phyloP scores from a whole-genome alignment of 2,888 invertebrate genomes.

The Glyphotaelius pellucidus region DNA sequence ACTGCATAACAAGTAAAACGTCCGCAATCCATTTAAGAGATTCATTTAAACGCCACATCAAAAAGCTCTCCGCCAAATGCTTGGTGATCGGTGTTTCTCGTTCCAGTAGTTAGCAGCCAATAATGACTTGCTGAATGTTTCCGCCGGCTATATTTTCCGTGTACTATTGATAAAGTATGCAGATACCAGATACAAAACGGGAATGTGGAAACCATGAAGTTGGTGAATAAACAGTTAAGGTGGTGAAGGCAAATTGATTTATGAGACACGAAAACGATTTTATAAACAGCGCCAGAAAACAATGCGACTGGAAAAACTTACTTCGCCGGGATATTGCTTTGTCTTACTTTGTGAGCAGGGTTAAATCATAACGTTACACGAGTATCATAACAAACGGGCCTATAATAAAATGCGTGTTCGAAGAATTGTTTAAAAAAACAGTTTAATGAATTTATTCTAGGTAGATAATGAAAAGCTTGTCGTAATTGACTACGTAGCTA shows the following conservation, averaged over 20 bases:
- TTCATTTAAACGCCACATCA: neutral
- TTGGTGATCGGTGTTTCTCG: neutral
- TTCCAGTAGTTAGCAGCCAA: neutral
- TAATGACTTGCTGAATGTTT: neutral
- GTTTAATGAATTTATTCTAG: no score
- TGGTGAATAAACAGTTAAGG: conserved; percentile 24
- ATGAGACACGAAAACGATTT: conserved; percentile 16
- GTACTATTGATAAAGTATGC: neutral
- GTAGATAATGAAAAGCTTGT: no score
- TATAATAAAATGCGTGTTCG: neutral
- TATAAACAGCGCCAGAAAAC: conserved; percentile 15
- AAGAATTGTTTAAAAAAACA: neutral
- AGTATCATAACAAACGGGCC: neutral
- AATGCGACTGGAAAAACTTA: neutral
- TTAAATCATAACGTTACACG: neutral
- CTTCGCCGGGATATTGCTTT: neutral
- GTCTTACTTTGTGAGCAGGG: neutral
- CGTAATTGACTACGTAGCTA: no score
- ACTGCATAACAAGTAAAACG: neutral
- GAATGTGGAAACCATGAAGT: conserved; percentile 23
- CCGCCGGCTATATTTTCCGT: neutral
- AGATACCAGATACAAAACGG: neutral
- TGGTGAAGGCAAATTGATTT: conserved; percentile 27
- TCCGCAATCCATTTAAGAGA: neutral
- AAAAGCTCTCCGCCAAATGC: neutral